phyloP scores from a whole-genome alignment of 1,140 invertebrate genomes.

The Drosophila sturtevanti region DNA sequence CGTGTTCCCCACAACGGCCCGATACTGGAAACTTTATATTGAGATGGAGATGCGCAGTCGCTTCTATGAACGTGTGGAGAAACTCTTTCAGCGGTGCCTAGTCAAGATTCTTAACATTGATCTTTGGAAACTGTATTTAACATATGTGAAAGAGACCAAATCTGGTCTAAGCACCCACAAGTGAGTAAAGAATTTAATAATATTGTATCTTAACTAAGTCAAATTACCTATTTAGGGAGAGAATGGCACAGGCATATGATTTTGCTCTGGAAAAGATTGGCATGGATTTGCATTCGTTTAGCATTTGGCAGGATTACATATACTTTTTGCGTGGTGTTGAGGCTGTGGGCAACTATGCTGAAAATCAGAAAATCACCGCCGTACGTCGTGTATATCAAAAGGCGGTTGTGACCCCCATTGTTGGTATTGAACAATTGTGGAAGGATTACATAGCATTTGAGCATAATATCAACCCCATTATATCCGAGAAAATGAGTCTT shows the following conservation, averaged over 20 bases:
- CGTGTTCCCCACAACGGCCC: slow-evolving; percentile 97
- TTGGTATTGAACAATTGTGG: slow-evolving; percentile 98
- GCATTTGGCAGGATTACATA: slow-evolving; percentile 99
- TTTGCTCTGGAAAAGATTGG: slow-evolving; percentile 99
- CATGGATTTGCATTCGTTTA: slow-evolving; percentile 97
- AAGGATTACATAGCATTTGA: slow-evolving; percentile 98
- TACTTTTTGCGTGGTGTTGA: slow-evolving; percentile 98
- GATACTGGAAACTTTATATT: slow-evolving; percentile 99
- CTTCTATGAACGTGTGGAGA: slow-evolving; percentile 99
- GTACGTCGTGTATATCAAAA: slow-evolving; percentile 98
- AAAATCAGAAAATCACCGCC: slow-evolving; percentile 99
- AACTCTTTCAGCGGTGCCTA: slow-evolving; percentile 98
- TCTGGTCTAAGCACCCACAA: slow-evolving; percentile 96
- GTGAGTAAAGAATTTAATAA: slow-evolving; percentile 85
- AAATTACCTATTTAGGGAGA: slow-evolving; percentile 88
- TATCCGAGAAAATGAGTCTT: slow-evolving; percentile 88
- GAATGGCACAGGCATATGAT: slow-evolving; percentile 99
- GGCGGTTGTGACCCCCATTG: slow-evolving; percentile 97
- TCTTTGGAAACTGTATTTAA: slow-evolving; percentile 98
- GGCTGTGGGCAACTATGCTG: slow-evolving; percentile 98
- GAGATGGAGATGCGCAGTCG: slow-evolving; percentile 99
- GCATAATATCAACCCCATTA: slow-evolving; percentile 97
- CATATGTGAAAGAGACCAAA: slow-evolving; percentile 99
- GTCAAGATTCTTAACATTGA: slow-evolving; percentile 99
- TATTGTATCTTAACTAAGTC: background rate